Evolutionary conservation across 2,113 vertebrate genomes (phyloP), one percentile per base, ranked within the genome.

Genomic region (Zeus faber): DNA sequence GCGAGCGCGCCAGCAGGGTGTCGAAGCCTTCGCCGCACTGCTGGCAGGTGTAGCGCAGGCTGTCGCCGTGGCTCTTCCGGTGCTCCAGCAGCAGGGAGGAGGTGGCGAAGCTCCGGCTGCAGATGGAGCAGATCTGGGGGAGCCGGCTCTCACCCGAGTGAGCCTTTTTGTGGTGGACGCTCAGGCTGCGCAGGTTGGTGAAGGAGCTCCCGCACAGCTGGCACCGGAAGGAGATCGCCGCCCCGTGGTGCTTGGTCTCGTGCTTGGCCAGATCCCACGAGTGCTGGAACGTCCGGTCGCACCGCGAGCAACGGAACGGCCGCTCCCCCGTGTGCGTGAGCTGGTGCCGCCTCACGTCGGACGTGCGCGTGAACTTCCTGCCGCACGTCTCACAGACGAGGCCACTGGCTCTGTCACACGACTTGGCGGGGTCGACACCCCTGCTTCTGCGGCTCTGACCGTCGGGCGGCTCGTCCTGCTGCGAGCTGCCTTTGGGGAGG

Each of bases 341-440:
- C 77, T 90, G 88, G 76, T 96, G 93, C 33, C 93, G 87, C 59
- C 88, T 81, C 37, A 96, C 87, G 49, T 95, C 93, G 0, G 93
- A 93, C 0, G 91, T 88, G 0, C 91, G 89, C 0, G 91, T 91
- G 3, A 94, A 95, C 3, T 84, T 84, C 27, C 91, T 89, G 2
- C 91, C 87, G 24, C 93, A 94, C 1, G 87, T 87, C 0, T 82
- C 46, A 10, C 92, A 94, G 0, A 62, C 58, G 39, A 84, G 77
- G 0, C 70, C 26, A 25, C 65, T 82, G 43, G 23, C 63, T 40
- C 14, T 50, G 45, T 65, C 17, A 0, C 6, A 51, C 1, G 62
- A 2, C 11, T 29, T 54, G 6, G 57, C 10, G 53, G 11, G 53
- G 20, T 18, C 16, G 7, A 7, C 24, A 3, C 22, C 39, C 22